Base-by-base conservation (phyloP, 53 echinoderm and acorn worm species). In the Paracentrotus lividus region DNA sequence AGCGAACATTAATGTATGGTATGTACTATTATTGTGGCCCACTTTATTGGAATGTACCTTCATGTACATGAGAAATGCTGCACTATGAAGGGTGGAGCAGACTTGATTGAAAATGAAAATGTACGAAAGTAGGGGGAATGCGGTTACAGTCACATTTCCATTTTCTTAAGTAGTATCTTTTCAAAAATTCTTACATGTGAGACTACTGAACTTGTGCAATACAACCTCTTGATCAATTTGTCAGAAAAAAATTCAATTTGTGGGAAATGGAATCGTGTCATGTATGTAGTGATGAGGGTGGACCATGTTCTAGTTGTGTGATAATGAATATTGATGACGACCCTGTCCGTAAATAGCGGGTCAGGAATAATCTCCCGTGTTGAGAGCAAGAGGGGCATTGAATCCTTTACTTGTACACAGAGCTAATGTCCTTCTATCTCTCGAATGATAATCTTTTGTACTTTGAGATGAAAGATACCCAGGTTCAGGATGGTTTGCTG, bases 251-350 rank as follows among this genome's bases (percentile, higher is more conserved):
- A 72, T 72, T 72, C 72, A 72, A 72, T 72, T 72, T 72, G 5
- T 20, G 36, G 72, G 40, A 67, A 72, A 72, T 36, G 72, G 40
- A 20, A 72, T 72, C 72, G 40, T 72, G 72, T 40, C 72, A 40
- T 72, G 40, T 72, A 9, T 40, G 9, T 40, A 72, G 72, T 72
- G 36, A 72, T 40, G 72, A 40, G 38, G 16, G 5, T 49, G 49
- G 85, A 13, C 85, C 47, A 85, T 85, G 85, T 85, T 85, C 85
- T 85, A 47, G 85, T 29, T 85, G 51, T 49, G 85, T 51, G 51
- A 26, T 33, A 85, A 85, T 85, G 85, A 85, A 85, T 85, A 85
- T 85, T 85, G 85, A 85, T 85, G 85, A 85, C 20, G 85, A 5
- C 47, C 18, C 31, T 8, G 85, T 14, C 85, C 18, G 64, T 27